Base-by-base conservation (phyloP, 64 coral and sea anemone species). In the Porites australiensis region DNA sequence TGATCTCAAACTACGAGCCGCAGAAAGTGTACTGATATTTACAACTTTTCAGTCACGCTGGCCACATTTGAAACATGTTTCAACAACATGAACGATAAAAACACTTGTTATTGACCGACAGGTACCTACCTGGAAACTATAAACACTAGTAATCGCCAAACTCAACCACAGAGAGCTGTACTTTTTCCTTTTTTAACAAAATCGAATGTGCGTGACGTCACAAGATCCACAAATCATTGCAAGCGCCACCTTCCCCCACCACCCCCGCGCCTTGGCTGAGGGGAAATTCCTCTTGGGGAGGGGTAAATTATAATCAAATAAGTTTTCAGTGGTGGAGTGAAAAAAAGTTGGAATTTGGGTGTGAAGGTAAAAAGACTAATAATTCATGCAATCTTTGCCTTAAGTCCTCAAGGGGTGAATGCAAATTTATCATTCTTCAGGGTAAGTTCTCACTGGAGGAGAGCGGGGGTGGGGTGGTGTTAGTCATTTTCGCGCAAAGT, bases 121-220 rank as follows among this genome's bases (percentile, higher is more conserved):
- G 79, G 79, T 83, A 83, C 79, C 79, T 50, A 83, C 79, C 79
- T 83, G 59, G 66, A 59, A 65, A 83, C 20, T 82, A 65, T 51
- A 65, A 65, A 65, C 44, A 19, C 50, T 59, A 5, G 5, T 37
- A 37, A 37, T 37, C 27, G 27, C 27, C 27, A 37, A 37, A 37
- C 27, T 37, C 27, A 37, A 37, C 27, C 27, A 37, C 0, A 37
- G 27, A 37, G 27, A 37, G 27, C 27, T 37, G 27, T 37, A 37
- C 27, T 37, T 37, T 37, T 37, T 1, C 3, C 4, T 57, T 5
- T 12, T 57, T 5, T 12, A 5, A 9, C 7, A 57, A 64, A 20
- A 19, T 48, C 43, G 60, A 67, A 47, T 57, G 54, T 14, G 11
- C 22, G 44, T 47, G 79, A 83, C 79, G 79, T 83, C 79, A 83